Evolutionary conservation across 2,113 vertebrate genomes (phyloP), one percentile per base, ranked within the genome.

Genomic region (Lasiurus cinereus): DNA sequence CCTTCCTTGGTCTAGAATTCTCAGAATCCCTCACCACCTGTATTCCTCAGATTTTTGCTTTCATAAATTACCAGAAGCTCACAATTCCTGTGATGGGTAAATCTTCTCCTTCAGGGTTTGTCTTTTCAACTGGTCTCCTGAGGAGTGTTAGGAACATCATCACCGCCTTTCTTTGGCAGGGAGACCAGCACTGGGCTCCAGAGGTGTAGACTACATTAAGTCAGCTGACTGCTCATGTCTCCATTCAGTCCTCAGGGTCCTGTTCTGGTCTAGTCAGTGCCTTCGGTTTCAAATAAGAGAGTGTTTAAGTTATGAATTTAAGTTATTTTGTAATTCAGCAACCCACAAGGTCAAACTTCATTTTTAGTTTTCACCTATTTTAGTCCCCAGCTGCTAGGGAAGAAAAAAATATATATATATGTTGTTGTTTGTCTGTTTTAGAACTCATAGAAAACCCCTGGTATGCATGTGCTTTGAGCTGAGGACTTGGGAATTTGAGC

Each of bases 401-500:
- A 39, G 39, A 39, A 39, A 39, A 39, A 39, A 39, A 39, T 39
- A 39, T 39, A 39, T 39, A 39, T 39, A 39, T 39, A 39, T 39
- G 10, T 83, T 76, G 29, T 8, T 70, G 15, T 54, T 48, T 50
- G 5, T 86, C 8, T 88, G 4, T 46, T 78, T 91, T 64, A 83
- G 64, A 85, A 56, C 21, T 74, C 43, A 48, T 10, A 64, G 33
- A 87, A 80, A 79, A 88, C 69, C 18, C 31, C 2, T 77, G 8
- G 5, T 39, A 29, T 91, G 29, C 54, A 50, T 46, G 39, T 89
- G 22, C 5, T 74, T 93, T 70, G 67, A 48, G n/a, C 87, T 74
- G 15, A 91, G 64, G 80, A 94, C 78, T 88, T 90, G 29, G 62
- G n/a, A 80, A 29, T 72, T 77, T 64, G 66, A 59, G 11, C n/a